Conservation (phyloP, 1,140 invertebrate species). For the Lerema accius region DNA sequence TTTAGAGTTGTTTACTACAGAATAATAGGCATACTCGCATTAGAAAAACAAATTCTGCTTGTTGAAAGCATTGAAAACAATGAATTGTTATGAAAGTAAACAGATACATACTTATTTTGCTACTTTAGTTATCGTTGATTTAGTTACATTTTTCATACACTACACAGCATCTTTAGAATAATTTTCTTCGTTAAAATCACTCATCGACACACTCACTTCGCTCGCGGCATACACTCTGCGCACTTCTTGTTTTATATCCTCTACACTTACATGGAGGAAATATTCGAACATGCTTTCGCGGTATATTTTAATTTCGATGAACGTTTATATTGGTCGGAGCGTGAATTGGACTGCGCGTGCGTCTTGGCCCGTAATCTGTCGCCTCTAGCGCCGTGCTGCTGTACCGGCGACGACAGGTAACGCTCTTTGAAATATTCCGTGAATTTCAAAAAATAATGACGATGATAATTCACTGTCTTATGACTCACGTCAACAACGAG, state of each 20-base stretch:
- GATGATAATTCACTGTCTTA: constrained; percentile 59
- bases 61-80: neutral
- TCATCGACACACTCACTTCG: constrained; percentile 12
- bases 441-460: constrained; percentile 54
- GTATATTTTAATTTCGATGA: constrained; percentile 66
- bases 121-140: constrained; percentile 28
- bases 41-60: no score
- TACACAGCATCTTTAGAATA: constrained; percentile 10
- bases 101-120: constrained; percentile 27
- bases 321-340: constrained; percentile 70
- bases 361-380: constrained; percentile 52
- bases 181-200: constrained; percentile 12
- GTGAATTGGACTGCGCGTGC: constrained; percentile 64
- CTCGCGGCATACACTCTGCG: constrained; percentile 11
- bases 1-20: no score
- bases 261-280: constrained; percentile 22
- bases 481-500: constrained; percentile 36
- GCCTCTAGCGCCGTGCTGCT: constrained; percentile 48
- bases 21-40: no score
- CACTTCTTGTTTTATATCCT: constrained; percentile 30
- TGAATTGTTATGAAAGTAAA: neutral
- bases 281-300: constrained; percentile 50
- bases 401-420: constrained; percentile 52
- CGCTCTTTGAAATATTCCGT: constrained; percentile 46
- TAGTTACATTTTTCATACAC: constrained; percentile 5